Evolutionary conservation across 2,888 invertebrate genomes (phyloP).

Genomic region (Parnassius mnemosyne): DNA sequence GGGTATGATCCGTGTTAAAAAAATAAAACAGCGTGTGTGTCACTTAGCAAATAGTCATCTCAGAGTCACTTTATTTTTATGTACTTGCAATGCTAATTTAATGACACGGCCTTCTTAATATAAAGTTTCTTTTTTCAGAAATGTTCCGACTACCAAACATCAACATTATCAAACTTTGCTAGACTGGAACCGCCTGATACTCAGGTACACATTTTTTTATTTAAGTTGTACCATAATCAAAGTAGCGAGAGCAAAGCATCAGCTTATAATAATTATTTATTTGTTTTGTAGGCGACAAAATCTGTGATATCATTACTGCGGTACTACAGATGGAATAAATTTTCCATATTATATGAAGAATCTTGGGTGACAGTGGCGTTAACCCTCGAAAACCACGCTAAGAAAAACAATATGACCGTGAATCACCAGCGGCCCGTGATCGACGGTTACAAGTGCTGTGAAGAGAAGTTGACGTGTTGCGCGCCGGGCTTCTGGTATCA

Average conservation of each 20-base stretch:
- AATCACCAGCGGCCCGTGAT: constrained; percentile 87
- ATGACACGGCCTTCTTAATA: no score
- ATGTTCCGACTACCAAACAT: constrained; percentile 95
- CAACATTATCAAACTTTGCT: constrained; percentile 93
- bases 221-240: background rate
- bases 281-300: constrained; percentile 88
- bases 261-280: background rate
- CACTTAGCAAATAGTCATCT: no score
- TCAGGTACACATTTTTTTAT: constrained; percentile 79
- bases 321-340: constrained; percentile 96
- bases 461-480: constrained; percentile 87
- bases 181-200: constrained; percentile 96
- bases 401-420: constrained; percentile 89
- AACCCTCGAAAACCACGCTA: constrained; percentile 88
- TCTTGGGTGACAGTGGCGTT: constrained; percentile 90
- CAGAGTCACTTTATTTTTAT: no score
- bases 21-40: no score
- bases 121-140: constrained; percentile 83
- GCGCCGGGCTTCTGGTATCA: constrained; percentile 90
- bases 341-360: constrained; percentile 92
- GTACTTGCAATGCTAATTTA: no score
- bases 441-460: constrained; percentile 89
- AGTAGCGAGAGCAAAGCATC: background rate
- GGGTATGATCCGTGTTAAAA: no score
- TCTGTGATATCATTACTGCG: constrained; percentile 94